Percentiles rank a stretch among this genome's conserved stretches.
phyloP scores from a whole-genome alignment of 1,140 invertebrate species.

The Zaprionus taronus region DNA sequence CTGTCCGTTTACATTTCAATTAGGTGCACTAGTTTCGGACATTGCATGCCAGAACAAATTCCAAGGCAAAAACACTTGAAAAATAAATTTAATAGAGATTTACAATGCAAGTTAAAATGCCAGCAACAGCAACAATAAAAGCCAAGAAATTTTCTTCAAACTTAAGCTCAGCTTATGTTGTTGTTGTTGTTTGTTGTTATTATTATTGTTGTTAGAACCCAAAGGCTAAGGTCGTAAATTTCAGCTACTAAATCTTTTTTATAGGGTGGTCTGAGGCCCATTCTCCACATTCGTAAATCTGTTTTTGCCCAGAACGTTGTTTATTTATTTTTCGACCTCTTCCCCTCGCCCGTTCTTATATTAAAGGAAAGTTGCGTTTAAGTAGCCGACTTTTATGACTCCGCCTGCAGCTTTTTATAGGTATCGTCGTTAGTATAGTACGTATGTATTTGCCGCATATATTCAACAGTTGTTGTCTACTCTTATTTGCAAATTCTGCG shows the following conservation, averaged over 20 bases:
- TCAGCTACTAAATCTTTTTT: constrained; percentile 74
- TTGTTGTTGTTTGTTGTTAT: neutral
- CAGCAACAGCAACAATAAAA: constrained; percentile 37
- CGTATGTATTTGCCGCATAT: constrained; percentile 35
- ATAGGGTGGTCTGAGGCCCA: constrained; percentile 31
- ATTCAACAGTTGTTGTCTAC: constrained; percentile 72
- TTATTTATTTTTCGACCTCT: constrained; percentile 52
- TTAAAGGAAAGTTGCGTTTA: constrained; percentile 79
- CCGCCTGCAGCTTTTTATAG: constrained; percentile 48
- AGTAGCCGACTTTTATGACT: constrained; percentile 76
- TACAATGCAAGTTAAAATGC: constrained; percentile 71
- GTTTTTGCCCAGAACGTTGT: constrained; percentile 35
- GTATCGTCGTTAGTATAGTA: constrained; percentile 11
- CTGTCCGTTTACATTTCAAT: constrained; percentile 64
- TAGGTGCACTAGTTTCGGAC: constrained; percentile 51
- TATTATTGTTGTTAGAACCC: constrained; percentile 44
- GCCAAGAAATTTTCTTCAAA: constrained; percentile 47
- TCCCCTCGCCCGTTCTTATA: constrained; percentile 19
- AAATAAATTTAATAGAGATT: constrained; percentile 75
- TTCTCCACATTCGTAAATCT: constrained; percentile 24
- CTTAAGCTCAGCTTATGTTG: constrained; percentile 55
- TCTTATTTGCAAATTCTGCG: constrained; percentile 60
- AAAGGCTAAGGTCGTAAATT: constrained; percentile 65
- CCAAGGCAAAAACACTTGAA: constrained; percentile 39
- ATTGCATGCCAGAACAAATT: constrained; percentile 58